Base-by-base conservation (phyloP, 1,140 invertebrate genomes). In the Geopemphigus sp. region DNA sequence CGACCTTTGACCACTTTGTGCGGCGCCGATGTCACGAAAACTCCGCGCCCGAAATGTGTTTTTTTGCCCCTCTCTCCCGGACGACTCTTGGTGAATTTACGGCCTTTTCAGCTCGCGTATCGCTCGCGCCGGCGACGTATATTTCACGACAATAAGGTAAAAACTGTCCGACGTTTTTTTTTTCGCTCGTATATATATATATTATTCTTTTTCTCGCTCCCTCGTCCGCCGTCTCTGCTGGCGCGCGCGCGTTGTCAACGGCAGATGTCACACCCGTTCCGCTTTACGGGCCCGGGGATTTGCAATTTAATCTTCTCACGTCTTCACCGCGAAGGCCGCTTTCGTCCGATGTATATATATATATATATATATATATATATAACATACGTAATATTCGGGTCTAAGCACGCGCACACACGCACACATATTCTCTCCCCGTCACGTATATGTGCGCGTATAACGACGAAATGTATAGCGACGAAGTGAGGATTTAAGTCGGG, bases 261-360 rank as follows among this genome's bases (percentile, higher is more conserved):
- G 73, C 73, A 76, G 73, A 76, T 76, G 73, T 76, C 73, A 76
- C 73, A 76, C 73, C 73, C 73, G 56, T 59, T 76, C 73, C 59
- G 32, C 54, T 76, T 76, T 76, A 76, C 45, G 73, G 73, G 26
- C n/a, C 12, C 32, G 14, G 29, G 73, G 73, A 76, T 76, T 76
- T 76, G 56, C 73, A 76, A 76, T 76, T 76, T 76, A 76, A 76
- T 76, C 73, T 76, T 24, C 73, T 76, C 73, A 76, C 73, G 73
- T 76, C 54, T 57, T 57, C 56, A 59, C 59, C 73, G 45, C 32
- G 73, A 56, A 8, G 32, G 32, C 32, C 32, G 32, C 8, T 39
- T 39, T 39, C 56, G 12, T n/a, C 12, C 19, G 32, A 45, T 15
- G 1, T 59, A 22, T 12, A 50, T 19, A 10, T 6, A 15, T 3